These are phyloP conservation scores for Tinea pellionella DNA, from an alignment of 2,888 invertebrate genomes.

Conservation along the genomic window DNA sequence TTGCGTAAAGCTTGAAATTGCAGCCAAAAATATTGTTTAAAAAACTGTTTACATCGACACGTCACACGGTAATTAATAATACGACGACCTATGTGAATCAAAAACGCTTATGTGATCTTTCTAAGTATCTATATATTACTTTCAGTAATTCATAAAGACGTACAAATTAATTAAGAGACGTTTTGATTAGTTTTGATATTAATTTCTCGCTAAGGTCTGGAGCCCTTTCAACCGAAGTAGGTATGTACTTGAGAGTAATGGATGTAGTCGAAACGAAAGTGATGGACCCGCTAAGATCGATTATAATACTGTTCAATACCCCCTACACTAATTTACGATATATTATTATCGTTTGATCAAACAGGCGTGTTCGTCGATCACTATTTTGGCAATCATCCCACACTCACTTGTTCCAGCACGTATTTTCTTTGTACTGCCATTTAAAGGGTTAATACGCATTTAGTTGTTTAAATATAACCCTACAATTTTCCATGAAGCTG, in stretches of 20 bases:
- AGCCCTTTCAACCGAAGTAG: too few species aligned
- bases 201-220: too few species aligned
- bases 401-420: not conserved
- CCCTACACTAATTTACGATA: not conserved
- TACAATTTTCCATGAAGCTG: too few species aligned
- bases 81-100: not conserved
- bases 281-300: too few species aligned
- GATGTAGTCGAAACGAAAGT: too few species aligned
- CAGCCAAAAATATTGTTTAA: not conserved
- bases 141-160: too few species aligned
- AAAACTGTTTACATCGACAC: not conserved
- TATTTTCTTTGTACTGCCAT: not conserved
- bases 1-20: not conserved
- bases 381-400: not conserved
- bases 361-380: slow-evolving; percentile 56
- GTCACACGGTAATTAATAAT: not conserved
- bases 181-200: too few species aligned
- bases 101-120: too few species aligned
- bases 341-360: slow-evolving; percentile 35
- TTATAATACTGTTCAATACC: too few species aligned
- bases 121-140: too few species aligned
- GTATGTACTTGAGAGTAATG: too few species aligned
- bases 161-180: too few species aligned
- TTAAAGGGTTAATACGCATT: not conserved
- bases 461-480: not conserved